phyloP scores from a whole-genome alignment of 2,113 vertebrate genomes.

The Gobius niger region DNA sequence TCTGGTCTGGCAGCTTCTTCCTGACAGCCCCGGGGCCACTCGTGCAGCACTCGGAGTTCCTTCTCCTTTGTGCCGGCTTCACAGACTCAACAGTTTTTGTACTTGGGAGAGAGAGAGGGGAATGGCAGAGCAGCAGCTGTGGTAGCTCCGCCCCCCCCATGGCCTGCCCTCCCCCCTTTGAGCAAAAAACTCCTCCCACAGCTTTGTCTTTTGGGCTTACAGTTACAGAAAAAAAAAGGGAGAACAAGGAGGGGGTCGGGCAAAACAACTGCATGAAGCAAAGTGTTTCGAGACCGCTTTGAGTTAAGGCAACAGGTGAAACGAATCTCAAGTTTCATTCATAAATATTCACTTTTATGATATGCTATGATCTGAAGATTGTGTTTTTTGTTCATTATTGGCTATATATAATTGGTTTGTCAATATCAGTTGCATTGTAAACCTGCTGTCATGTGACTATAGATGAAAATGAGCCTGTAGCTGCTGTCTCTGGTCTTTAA shows the following conservation, averaged over 20 bases:
- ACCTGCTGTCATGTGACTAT: too few species aligned
- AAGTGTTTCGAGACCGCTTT: slow-evolving; percentile 8
- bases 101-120: slow-evolving; percentile 35
- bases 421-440: too few species aligned
- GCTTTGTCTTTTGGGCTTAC: slow-evolving; percentile 49
- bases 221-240: slow-evolving; percentile 19
- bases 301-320: not conserved
- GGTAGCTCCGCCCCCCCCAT: slow-evolving; percentile 35
- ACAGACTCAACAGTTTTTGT: slow-evolving; percentile 46
- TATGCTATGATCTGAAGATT: too few species aligned
- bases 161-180: not conserved
- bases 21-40: slow-evolving; percentile 34
- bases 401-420: too few species aligned
- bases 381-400: too few species aligned
- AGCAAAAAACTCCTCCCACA: slow-evolving; percentile 40
- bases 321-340: not conserved
- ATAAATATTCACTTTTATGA: not conserved
- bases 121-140: slow-evolving; percentile 37
- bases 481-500: too few species aligned
- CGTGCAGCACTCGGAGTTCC: slow-evolving; percentile 23
- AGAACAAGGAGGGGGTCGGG: slow-evolving; percentile 10
- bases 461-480: too few species aligned
- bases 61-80: slow-evolving; percentile 54
- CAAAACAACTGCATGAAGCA: slow-evolving; percentile 15
- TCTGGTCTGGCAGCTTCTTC: slow-evolving; percentile 23